Base-by-base conservation (phyloP, 2,797 vertebrate species). In the Phoeniculus purpureus region DNA sequence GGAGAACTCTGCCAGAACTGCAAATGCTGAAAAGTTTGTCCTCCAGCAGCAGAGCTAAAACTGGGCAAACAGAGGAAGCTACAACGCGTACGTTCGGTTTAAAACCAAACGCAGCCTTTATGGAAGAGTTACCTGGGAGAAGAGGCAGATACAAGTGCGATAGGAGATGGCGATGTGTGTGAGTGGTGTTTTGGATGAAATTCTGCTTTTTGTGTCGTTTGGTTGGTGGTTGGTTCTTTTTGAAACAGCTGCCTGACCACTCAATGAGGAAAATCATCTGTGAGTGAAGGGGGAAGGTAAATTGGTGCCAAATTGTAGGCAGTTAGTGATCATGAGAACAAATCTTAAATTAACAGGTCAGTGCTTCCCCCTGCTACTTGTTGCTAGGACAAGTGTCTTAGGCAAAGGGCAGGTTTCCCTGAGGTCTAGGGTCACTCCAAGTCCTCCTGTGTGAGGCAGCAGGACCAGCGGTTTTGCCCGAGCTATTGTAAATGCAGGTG, bases 401-500 rank as follows among this genome's bases (percentile, higher is more conserved):
- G 32, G n/a, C 59, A 23, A 37, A 83, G 52, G 58, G 55, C 18
- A 45, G 34, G 40, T 68, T 74, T 81, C 40, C 17, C 19, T 40
- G 32, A 34, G 45, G n/a, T 32, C 50, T 23, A 18, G 4, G 26
- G 73, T 32, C 27, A 21, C 54, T 50, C 52, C n/a, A 29, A 76
- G 29, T 16, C 43, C 25, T 66, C 18, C 60, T 83, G 65, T 29
- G 21, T 43, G 71, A 84, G 65, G 83, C 9, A 65, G 70, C 6
- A 79, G 77, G 76, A 56, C 27, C 45, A 23, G 52, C 16, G 22
- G 58, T 85, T 90, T 23, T 19, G 55, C 47, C 64, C 64, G n/a
- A n/a, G 21, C 62, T 61, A 72, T 76, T 94, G 91, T 77, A 71
- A 59, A 47, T n/a, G 74, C 89, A 94, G 85, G 74, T 91, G 91